Evolutionary conservation across 2,797 vertebrate species (phyloP).

Genomic region (Melanotaenia boesemani): DNA sequence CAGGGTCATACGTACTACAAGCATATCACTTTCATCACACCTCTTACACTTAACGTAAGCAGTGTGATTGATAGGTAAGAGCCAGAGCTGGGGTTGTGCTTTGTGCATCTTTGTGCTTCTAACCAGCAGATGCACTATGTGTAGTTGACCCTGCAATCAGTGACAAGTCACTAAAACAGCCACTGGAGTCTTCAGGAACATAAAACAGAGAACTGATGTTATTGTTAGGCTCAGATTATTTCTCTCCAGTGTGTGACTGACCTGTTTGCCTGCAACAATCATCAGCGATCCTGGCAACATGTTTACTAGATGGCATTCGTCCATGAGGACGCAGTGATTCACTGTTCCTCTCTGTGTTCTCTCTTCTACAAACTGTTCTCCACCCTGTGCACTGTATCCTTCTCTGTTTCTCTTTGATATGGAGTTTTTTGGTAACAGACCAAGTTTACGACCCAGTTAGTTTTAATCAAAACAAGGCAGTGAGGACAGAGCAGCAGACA

Average conservation of each 20-base stretch:
- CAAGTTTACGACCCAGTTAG: conserved; percentile 77
- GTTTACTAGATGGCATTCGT: conserved; percentile 69
- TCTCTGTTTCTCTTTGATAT: conserved; percentile 57
- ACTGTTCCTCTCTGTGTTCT: conserved; percentile 33
- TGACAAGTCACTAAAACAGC: conserved; percentile 25
- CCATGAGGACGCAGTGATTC: conserved; percentile 71
- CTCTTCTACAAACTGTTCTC: conserved; percentile 44
- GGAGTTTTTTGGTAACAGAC: conserved; percentile 68
- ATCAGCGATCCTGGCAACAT: conserved; percentile 71
- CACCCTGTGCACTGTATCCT: conserved; percentile 18
- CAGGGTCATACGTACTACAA: conserved; percentile 44
- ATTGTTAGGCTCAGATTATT: conserved; percentile 52
- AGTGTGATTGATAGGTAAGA: conserved; percentile 31
- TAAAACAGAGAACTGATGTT: conserved; percentile 45
- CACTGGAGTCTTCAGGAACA: conserved; percentile 49
- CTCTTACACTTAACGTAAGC: conserved; percentile 12
- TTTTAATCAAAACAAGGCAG: conserved; percentile 78
- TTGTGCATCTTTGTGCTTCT: conserved; percentile 14
- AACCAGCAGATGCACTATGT: conserved; percentile 12
- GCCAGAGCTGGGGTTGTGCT: conserved; percentile 20
- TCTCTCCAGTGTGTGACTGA: conserved; percentile 40
- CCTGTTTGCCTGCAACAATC: conserved; percentile 61
- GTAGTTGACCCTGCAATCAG: conserved; percentile 39
- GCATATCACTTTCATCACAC: conserved; percentile 56
- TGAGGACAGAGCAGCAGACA: conserved; percentile 45